Evolutionary conservation across 2,113 vertebrate genomes (phyloP).

Genomic region (Raphicerus campestris): DNA sequence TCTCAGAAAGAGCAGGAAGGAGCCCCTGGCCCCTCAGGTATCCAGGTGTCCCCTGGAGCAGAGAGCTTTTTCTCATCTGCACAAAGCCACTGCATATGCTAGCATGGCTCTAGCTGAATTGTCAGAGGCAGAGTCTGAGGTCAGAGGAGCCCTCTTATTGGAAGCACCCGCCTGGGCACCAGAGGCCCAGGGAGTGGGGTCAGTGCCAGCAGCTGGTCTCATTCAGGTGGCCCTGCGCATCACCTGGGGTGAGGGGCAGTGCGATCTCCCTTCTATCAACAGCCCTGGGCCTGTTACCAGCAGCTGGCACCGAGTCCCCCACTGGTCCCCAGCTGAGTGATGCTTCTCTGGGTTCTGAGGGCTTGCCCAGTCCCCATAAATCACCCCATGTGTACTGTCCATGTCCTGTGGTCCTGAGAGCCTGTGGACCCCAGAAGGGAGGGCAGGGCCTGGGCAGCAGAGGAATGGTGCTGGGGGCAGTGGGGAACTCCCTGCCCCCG

Average conservation of each 20-base stretch:
- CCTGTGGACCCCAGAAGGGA: background rate
- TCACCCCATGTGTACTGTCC: accelerated
- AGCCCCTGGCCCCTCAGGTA: background rate
- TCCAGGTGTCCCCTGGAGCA: background rate
- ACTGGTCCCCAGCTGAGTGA: background rate
- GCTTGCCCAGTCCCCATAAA: background rate
- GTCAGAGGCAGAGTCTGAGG: background rate
- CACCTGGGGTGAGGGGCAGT: background rate
- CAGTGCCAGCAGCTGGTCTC: background rate
- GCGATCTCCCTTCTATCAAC: background rate
- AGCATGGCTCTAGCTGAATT: background rate
- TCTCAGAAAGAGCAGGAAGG: too few species aligned
- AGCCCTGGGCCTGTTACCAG: background rate
- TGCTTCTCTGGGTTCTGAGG: background rate
- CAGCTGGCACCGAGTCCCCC: background rate
- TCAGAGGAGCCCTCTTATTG: background rate
- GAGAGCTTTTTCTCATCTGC: background rate
- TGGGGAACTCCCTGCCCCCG: background rate
- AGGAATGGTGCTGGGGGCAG: background rate
- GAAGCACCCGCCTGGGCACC: background rate
- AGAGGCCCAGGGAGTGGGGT: too few species aligned
- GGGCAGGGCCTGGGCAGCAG: background rate
- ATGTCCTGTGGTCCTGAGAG: background rate
- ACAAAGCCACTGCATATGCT: background rate
- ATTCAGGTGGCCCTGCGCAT: background rate